Conservation (phyloP, 2,113 vertebrate genomes). For the Rhinopomastus cyanomelas region DNA sequence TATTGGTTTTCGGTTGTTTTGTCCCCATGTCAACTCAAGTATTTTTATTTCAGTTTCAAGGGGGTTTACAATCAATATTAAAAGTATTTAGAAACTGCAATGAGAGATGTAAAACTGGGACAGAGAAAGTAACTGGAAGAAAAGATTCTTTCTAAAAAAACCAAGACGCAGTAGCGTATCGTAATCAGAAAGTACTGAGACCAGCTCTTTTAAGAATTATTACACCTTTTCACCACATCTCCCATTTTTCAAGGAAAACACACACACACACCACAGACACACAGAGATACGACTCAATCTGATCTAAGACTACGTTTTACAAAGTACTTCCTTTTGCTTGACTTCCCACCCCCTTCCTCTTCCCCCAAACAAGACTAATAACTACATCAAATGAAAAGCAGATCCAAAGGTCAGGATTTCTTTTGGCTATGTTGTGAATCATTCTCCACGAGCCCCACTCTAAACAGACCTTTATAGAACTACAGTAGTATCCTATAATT, state of each 20-base stretch:
- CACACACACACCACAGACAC: constrained; percentile 74
- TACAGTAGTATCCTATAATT: constrained; percentile 58
- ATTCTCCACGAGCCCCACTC: constrained; percentile 49
- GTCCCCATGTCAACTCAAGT: constrained; percentile 60
- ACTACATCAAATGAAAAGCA: constrained; percentile 50
- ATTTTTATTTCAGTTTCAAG: constrained; percentile 68
- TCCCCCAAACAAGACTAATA: constrained; percentile 54
- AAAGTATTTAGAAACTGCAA: constrained; percentile 54
- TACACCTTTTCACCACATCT: constrained; percentile 75
- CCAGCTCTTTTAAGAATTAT: constrained; percentile 82
- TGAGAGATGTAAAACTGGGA: constrained; percentile 60
- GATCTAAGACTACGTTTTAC: constrained; percentile 78
- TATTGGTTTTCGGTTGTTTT: constrained; percentile 44
- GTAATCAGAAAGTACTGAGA: constrained; percentile 78
- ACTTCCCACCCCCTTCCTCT: constrained; percentile 51
- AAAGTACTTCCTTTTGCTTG: constrained; percentile 64
- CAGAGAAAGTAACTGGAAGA: constrained; percentile 54
- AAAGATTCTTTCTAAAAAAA: background rate
- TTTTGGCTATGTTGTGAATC: constrained; percentile 59
- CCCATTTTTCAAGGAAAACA: constrained; percentile 71
- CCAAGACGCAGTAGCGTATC: constrained; percentile 46
- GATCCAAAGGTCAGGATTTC: constrained; percentile 31
- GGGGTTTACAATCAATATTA: constrained; percentile 55
- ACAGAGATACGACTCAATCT: constrained; percentile 72
- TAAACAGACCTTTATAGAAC: constrained; percentile 57